Percentiles rank a stretch among this genome's conserved stretches.
Evolutionary conservation across 1,140 invertebrate species (phyloP).

Genomic region (Bombyx mandarina): DNA sequence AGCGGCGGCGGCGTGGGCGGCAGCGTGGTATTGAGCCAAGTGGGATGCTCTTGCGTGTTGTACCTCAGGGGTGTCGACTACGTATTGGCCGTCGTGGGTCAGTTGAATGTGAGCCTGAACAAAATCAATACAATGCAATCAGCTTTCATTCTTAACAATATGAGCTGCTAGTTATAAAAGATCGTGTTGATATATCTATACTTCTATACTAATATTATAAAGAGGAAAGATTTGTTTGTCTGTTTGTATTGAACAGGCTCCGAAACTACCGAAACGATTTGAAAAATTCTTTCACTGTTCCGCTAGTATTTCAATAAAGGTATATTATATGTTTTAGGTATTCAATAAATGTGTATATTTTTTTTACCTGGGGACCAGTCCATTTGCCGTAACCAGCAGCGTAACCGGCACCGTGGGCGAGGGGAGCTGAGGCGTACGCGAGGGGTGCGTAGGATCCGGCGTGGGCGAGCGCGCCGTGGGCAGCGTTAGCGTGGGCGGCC

Average conservation of each 20-base stretch:
- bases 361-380: slow-evolving; percentile 38
- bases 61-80: slow-evolving; percentile 66
- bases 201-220: too few species aligned
- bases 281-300: too few species aligned
- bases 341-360: too few species aligned
- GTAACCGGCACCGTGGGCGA: slow-evolving; percentile 38
- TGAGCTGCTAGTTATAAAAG: too few species aligned
- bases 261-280: too few species aligned
- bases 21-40: slow-evolving; percentile 50
- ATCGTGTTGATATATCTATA: too few species aligned
- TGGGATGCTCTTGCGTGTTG: slow-evolving; percentile 63
- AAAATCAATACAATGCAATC: neutral
- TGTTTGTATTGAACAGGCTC: too few species aligned
- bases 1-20: slow-evolving; percentile 53
- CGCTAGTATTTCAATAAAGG: too few species aligned
- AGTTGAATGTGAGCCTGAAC: slow-evolving; percentile 59
- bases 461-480: slow-evolving; percentile 49
- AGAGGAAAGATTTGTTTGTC: too few species aligned
- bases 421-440: slow-evolving; percentile 28
- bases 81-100: slow-evolving; percentile 67
- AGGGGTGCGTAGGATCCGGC: slow-evolving; percentile 28
- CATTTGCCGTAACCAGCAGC: slow-evolving; percentile 58
- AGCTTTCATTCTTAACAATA: too few species aligned
- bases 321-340: too few species aligned
- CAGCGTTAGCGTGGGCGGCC: slow-evolving; percentile 69